Conservation (phyloP, 2,888 invertebrate genomes). For the Cheilosia pagana region DNA sequence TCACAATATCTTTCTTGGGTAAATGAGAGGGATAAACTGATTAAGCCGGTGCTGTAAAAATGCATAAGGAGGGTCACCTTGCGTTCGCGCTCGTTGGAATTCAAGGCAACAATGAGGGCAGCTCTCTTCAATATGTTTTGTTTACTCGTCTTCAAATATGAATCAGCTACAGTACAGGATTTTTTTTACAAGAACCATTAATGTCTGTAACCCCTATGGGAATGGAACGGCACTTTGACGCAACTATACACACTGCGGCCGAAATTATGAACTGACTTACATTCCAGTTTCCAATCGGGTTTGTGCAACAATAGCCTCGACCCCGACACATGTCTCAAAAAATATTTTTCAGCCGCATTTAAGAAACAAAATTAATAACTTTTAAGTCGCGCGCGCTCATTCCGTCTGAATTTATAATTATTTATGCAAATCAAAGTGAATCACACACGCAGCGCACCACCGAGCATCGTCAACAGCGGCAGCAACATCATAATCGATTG, state of each 20-base stretch:
- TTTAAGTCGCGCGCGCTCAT: constrained; percentile 39
- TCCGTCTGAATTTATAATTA: constrained; percentile 52
- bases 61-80: too few species aligned
- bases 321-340: background rate
- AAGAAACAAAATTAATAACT: constrained; percentile 32
- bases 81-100: too few species aligned
- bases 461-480: constrained; percentile 1
- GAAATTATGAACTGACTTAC: constrained; percentile 47
- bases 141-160: too few species aligned
- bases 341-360: constrained; percentile 15
- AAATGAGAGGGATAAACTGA: too few species aligned
- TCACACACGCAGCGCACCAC: constrained; percentile 41
- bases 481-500: constrained; percentile 60
- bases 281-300: constrained; percentile 28
- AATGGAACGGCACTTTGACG: constrained; percentile 32
- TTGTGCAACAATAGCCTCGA: constrained; percentile 30
- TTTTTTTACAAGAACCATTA: background rate
- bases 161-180: too few species aligned
- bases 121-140: too few species aligned
- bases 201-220: constrained; percentile 7
- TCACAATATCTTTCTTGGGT: too few species aligned
- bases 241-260: background rate
- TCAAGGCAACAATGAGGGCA: too few species aligned
- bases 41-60: too few species aligned
- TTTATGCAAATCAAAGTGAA: constrained; percentile 71